A percentile compares a stretch with the other conserved stretches of the same genome.
Conservation (phyloP, 1,140 invertebrate genomes). For the Globodera rostochiensis region DNA sequence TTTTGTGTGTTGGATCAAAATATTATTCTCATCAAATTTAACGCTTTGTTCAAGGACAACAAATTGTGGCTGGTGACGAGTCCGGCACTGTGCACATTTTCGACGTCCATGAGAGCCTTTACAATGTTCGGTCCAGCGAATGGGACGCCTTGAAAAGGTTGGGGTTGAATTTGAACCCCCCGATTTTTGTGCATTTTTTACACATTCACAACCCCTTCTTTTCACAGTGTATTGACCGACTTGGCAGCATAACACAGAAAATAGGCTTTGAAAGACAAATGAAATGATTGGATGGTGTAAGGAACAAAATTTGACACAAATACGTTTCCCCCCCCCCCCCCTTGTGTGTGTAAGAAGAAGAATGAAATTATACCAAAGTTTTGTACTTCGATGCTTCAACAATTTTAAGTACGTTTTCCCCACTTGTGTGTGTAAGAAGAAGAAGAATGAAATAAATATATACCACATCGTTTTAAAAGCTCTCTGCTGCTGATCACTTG, state of each 20-base stretch:
- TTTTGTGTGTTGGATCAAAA: background rate
- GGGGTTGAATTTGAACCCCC: background rate
- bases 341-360: background rate
- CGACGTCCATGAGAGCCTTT: constrained; percentile 52
- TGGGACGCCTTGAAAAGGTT: constrained; percentile 42
- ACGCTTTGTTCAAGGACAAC: constrained; percentile 40
- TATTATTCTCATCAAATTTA: background rate
- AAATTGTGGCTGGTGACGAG: constrained; percentile 43
- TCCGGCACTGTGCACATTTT: constrained; percentile 44
- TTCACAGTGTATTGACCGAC: background rate
- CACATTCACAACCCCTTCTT: background rate
- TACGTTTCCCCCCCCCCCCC: background rate
- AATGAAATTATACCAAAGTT: background rate
- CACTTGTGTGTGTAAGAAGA: too few species aligned
- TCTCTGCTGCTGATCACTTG: too few species aligned
- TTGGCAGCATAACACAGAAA: background rate
- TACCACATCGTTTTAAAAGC: too few species aligned
- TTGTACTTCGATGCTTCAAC: background rate
- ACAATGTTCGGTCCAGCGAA: constrained; percentile 46
- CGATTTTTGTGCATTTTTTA: too few species aligned
- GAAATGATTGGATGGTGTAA: background rate
- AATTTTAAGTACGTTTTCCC: too few species aligned
- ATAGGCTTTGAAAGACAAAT: background rate
- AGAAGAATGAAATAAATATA: too few species aligned
- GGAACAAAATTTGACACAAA: background rate